Conservation (phyloP, 2,888 invertebrate species). For the Synergus gifuensis region DNA sequence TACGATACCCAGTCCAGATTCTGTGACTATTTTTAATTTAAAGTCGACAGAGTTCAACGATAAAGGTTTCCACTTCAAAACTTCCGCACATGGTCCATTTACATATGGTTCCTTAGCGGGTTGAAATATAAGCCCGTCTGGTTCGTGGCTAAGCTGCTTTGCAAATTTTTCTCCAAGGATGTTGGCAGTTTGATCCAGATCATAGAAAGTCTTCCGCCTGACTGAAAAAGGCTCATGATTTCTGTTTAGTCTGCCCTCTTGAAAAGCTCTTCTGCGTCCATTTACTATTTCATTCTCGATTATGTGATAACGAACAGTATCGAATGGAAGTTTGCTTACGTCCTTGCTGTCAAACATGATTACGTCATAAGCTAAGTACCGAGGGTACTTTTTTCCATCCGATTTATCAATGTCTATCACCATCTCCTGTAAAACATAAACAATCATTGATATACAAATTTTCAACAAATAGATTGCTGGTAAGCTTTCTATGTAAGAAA, state of each 20-base stretch:
- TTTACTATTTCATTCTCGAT: constrained; percentile 87
- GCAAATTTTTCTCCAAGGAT: constrained; percentile 92
- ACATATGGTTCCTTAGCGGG: constrained; percentile 92
- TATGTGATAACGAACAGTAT: constrained; percentile 85
- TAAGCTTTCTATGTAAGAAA: no score
- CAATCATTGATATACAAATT: neutral
- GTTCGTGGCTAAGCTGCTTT: constrained; percentile 92
- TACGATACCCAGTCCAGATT: constrained; percentile 85
- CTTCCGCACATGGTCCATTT: constrained; percentile 89
- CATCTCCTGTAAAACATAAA: constrained; percentile 88
- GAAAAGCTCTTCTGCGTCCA: constrained; percentile 86
- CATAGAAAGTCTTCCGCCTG: constrained; percentile 95
- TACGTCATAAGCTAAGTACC: constrained; percentile 97
- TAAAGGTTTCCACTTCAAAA: constrained; percentile 98
- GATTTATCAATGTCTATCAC: constrained; percentile 89
- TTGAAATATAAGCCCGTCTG: constrained; percentile 99
- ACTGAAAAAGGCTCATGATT: constrained; percentile 93
- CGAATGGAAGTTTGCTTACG: constrained; percentile 88
- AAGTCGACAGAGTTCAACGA: constrained; percentile 98
- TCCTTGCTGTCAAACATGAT: constrained; percentile 89
- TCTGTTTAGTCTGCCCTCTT: constrained; percentile 86
- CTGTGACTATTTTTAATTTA: constrained; percentile 88
- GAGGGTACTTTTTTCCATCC: constrained; percentile 86
- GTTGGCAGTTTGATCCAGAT: constrained; percentile 84
- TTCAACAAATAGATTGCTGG: neutral